Evolutionary conservation across 1,140 invertebrate genomes (phyloP), one percentile per base, ranked within the genome.

Genomic region (Drosophila lini): DNA sequence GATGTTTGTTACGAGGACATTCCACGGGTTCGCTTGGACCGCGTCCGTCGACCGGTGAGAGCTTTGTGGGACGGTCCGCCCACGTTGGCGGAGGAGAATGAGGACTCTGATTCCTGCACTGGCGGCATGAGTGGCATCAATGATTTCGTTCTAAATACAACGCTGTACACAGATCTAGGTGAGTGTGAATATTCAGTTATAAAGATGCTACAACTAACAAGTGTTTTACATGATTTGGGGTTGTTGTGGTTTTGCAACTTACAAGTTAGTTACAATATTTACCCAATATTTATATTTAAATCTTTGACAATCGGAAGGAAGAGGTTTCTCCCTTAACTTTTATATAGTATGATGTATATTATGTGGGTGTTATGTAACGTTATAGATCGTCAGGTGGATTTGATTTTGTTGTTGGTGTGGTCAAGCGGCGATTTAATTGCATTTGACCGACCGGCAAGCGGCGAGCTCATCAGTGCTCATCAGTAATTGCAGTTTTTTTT

Each of bases 121-220:
- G 76, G 75, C 13, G 83, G 83, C n/a, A 86, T 86, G 76, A 86
- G 38, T 42, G 80, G 83, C 15, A 73, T 86, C 44, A 91, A 82
- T 55, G 91, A 91, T 42, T 85, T 92, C 60, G 85, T 81, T 45
- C 58, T 91, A 7, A 92, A 92, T 41, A 91, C 91, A 32, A 92
- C 91, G 34, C 78, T 92, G 34, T 91, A 92, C 68, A 85, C 78
- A 81, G 88, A 91, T 77, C 60, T 91, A 91, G 92, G 91, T 92
- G 57, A 92, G 91, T 83, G 38, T 36, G 10, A 13, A 7, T 19
- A 22, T 32, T 16, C 5, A 2, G 10, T 45, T 45, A 2, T 15
- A 15, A 11, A 32, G 3, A 10, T 10, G 31, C 2, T 32, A 16
- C 10, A 13, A 19, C 0, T 7, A 8, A 8, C 11, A 52, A 7